phyloP scores from a whole-genome alignment of 2,797 vertebrate genomes.

The Darevskia nairensis region DNA sequence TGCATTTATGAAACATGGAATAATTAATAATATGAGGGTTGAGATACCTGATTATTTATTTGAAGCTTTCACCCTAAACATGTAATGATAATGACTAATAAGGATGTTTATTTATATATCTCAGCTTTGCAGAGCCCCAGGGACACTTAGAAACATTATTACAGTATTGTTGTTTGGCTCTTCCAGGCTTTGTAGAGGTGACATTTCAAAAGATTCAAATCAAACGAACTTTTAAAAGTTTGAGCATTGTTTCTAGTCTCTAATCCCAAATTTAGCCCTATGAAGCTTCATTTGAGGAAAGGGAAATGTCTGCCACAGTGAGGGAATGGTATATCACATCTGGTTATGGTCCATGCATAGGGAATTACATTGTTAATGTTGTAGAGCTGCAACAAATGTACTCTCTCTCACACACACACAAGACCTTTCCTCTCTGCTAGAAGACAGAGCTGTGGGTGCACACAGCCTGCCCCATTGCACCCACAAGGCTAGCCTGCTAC shows the following conservation, averaged over 20 bases:
- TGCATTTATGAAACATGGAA: slow-evolving; percentile 28
- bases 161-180: not conserved
- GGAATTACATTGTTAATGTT: no score
- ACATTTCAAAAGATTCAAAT: slow-evolving; percentile 6
- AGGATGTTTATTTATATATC: not conserved
- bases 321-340: no score
- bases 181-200: not conserved
- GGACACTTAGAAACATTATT: not conserved
- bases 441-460: no score
- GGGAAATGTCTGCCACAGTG: not conserved
- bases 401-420: no score
- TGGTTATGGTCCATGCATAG: no score
- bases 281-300: not conserved
- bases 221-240: not conserved
- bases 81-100: not conserved
- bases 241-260: not conserved
- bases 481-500: no score
- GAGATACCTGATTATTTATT: slow-evolving; percentile 1
- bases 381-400: no score
- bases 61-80: not conserved
- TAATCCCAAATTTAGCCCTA: not conserved
- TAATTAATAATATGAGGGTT: not conserved
- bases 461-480: no score
- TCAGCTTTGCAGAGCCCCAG: not conserved
- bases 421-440: no score